These are phyloP conservation scores for Nothobranchius kuhntae DNA, from an alignment of 2,113 vertebrate species.

Conservation along the genomic window DNA sequence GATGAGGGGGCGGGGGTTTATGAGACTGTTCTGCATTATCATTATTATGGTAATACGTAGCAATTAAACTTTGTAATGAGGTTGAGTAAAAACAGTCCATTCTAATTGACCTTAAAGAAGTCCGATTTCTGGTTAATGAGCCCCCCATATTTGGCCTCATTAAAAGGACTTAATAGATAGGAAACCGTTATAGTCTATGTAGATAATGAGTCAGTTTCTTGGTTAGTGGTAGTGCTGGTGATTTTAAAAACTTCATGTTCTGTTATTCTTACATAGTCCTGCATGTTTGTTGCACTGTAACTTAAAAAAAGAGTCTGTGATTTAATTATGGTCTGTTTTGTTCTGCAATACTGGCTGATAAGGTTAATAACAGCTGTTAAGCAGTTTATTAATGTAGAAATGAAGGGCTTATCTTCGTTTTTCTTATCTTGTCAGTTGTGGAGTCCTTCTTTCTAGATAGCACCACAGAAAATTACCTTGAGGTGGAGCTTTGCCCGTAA, in stretches of 20 bases:
- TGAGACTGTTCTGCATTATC: constrained; percentile 55
- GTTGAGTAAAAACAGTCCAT: constrained; percentile 60
- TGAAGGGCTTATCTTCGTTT: constrained; percentile 8
- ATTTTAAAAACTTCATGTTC: constrained; percentile 23
- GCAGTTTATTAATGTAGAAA: constrained; percentile 11
- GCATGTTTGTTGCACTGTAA: constrained; percentile 2
- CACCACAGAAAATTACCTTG: constrained; percentile 85
- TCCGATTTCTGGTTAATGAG: constrained; percentile 63
- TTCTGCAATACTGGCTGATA: not conserved
- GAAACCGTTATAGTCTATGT: constrained; percentile 47
- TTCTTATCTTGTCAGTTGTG: constrained; percentile 78
- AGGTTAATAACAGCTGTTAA: constrained; percentile 17
- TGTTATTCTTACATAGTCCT: constrained; percentile 10
- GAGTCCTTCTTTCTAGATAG: constrained; percentile 92
- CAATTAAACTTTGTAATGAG: constrained; percentile 63
- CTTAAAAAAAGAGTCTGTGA: constrained; percentile 6
- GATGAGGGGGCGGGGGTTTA: constrained; percentile 27
- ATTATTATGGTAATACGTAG: constrained; percentile 57
- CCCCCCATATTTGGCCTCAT: constrained; percentile 62
- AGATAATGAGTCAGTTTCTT: constrained; percentile 38
- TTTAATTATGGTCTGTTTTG: constrained; percentile 20
- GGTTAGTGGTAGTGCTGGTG: constrained; percentile 17
- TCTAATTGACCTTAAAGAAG: constrained; percentile 68
- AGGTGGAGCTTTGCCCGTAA: constrained; percentile 95
- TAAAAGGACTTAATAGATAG: constrained; percentile 58